Base-by-base conservation (phyloP, 2,797 vertebrate genomes). In the Craterocephalus amniculus region DNA sequence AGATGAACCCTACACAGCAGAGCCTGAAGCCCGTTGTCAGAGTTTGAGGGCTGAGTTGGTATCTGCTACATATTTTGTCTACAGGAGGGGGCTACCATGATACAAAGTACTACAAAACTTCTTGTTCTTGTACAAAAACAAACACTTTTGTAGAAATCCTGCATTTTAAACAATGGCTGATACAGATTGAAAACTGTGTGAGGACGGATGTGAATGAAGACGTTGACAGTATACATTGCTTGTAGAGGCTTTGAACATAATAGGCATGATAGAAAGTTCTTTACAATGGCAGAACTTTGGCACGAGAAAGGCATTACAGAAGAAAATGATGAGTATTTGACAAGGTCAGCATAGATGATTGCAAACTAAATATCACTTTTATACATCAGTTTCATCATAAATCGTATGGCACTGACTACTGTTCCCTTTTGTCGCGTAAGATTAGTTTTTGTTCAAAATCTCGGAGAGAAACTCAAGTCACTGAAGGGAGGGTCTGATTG, bases 31-130 rank as follows among this genome's bases (percentile, higher is more conserved):
- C 83, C 83, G 74, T 79, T 84, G 78, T 84, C 68, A 74, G 74
- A 69, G 75, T 83, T 69, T 60, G 14, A 74, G 84, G 85, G 87
- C 86, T 84, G 70, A 79, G 74, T 87, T 82, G 75, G 74, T 81
- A 83, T 92, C 91, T 89, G 91, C 92, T 93, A 93, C 92, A 93
- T 91, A 84, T 89, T 74, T 70, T 86, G 81, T 89, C 87, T 88
- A 86, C 72, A 79, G 83, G 67, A 85, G 83, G 86, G 29, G 87
- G 89, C 91, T 93, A 93, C 90, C 70, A 83, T 90, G 89, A 91
- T 94, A 94, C 85, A 94, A 94, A 94, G 91, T 91, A 92, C 91
- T 93, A 94, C 92, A 94, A 94, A 94, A 94, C 89, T 61, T 89
- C 89, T 88, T 91, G 86, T 92, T 91, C 92, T 89, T 92, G 90